These are phyloP conservation scores for Ara ararauna DNA, from an alignment of 2,797 vertebrate species.

Conservation along the genomic window DNA sequence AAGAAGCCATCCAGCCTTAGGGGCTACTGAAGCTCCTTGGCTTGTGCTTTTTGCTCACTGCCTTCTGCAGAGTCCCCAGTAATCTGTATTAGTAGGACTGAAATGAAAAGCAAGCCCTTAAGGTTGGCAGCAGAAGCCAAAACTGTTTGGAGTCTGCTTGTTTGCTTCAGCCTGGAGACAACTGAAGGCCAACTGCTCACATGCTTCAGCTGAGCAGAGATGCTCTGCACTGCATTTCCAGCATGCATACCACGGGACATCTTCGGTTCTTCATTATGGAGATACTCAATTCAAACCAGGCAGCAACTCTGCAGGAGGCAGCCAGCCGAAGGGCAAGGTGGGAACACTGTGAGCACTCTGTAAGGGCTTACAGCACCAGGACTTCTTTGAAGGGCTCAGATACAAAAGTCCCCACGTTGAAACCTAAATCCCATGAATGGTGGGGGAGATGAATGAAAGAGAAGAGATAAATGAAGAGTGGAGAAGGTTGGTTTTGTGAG, in stretches of 20 bases:
- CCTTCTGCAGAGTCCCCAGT: not conserved
- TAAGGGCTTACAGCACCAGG: not conserved
- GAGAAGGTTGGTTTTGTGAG: not conserved
- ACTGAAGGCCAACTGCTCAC: not conserved
- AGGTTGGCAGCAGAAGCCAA: not conserved
- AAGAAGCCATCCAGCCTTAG: not conserved
- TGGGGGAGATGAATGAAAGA: not conserved
- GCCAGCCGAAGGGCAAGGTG: not conserved
- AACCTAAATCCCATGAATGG: not conserved
- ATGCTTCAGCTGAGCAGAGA: not conserved
- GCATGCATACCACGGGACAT: rapidly evolving
- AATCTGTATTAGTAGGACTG: not conserved
- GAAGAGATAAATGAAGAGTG: not conserved
- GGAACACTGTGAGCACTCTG: not conserved
- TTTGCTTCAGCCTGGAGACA: not conserved
- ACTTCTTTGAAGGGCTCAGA: not conserved
- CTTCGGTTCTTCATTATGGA: not conserved
- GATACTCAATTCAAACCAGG: not conserved
- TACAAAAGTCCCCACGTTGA: not conserved
- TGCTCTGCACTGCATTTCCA: rapidly evolving
- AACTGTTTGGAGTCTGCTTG: not conserved
- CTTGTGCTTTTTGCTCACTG: not conserved
- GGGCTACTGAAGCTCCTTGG: not conserved
- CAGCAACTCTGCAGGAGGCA: not conserved
- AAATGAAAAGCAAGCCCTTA: not conserved